Conservation (phyloP, 2,113 vertebrate genomes). For the Myanophis thanlyinensis region DNA sequence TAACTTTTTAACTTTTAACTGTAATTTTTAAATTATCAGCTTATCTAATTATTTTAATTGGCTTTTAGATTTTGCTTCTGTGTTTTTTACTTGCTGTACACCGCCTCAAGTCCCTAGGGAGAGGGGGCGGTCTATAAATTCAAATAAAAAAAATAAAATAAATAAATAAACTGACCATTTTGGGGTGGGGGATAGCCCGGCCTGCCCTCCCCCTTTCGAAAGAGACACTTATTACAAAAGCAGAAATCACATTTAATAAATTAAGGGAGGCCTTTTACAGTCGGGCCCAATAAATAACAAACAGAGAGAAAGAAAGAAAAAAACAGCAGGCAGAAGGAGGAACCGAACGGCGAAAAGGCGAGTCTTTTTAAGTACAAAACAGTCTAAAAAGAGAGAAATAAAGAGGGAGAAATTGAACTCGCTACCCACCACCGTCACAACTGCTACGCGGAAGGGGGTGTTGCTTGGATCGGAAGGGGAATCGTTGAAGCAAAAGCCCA, state of each 20-base stretch:
- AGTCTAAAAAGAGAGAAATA: not conserved
- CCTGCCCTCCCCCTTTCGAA: not conserved
- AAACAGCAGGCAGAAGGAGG: not conserved
- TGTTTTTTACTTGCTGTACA: too few species aligned
- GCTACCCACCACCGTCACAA: not conserved
- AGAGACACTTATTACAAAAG: constrained; percentile 15
- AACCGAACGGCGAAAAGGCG: not conserved
- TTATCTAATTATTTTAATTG: too few species aligned
- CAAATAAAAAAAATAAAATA: too few species aligned
- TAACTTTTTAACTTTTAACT: too few species aligned
- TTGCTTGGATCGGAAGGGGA: not conserved
- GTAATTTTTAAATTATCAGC: too few species aligned
- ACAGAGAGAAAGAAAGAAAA: not conserved
- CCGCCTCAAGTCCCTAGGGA: too few species aligned
- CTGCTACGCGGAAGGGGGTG: not conserved
- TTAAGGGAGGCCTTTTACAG: not conserved
- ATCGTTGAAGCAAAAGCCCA: not conserved
- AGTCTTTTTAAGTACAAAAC: not conserved
- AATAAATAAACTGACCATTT: not conserved
- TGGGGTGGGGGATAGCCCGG: too few species aligned
- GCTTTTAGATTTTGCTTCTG: too few species aligned
- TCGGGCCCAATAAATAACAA: constrained; percentile 34
- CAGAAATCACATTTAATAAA: constrained; percentile 36
- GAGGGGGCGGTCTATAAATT: too few species aligned
- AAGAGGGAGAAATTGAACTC: not conserved